These are phyloP conservation scores for Clytia hemisphaerica DNA, from an alignment of 30 jellyfish, hydroid and myxozoan species.

Conservation along the genomic window DNA sequence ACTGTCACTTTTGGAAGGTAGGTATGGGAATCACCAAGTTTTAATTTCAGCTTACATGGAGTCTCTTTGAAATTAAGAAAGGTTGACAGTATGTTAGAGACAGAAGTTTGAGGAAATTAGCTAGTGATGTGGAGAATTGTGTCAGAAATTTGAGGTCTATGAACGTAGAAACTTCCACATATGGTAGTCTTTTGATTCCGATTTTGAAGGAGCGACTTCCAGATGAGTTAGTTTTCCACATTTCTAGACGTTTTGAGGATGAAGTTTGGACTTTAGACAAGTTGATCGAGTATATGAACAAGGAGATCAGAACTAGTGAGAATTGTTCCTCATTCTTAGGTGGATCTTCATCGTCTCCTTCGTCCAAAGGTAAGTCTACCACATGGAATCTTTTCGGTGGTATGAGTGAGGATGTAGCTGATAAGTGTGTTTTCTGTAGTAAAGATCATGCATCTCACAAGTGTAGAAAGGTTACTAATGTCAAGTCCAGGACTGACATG, in stretches of 20 bases:
- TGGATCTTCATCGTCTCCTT: too few species aligned
- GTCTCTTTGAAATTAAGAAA: conserved; percentile 9
- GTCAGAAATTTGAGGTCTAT: conserved; percentile 13
- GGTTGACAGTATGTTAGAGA: conserved; percentile 4
- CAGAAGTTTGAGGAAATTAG: conserved; percentile 5
- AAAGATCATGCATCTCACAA: conserved; percentile 11
- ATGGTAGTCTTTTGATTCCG: conserved; percentile 23
- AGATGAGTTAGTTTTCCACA: conserved; percentile 7
- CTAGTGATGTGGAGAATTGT: conserved; percentile 18
- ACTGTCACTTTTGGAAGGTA: background rate
- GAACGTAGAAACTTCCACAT: conserved; percentile 24
- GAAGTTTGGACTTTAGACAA: conserved; percentile 52
- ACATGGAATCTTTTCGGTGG: too few species aligned
- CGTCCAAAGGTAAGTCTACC: too few species aligned
- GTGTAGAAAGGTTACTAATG: background rate
- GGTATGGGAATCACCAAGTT: conserved; percentile 9
- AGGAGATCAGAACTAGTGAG: conserved; percentile 34
- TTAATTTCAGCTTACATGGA: conserved; percentile 4
- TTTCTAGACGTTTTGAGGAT: conserved; percentile 21
- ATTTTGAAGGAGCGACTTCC: conserved; percentile 23
- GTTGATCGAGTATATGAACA: conserved; percentile 21
- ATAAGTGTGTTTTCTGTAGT: conserved; percentile 3
- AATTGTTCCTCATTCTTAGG: conserved; percentile 33
- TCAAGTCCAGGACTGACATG: conserved; percentile 17
- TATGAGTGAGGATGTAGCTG: background rate